Evolutionary conservation across 2,797 vertebrate genomes (phyloP).

Genomic region (Gymnoscopelus braueri): DNA sequence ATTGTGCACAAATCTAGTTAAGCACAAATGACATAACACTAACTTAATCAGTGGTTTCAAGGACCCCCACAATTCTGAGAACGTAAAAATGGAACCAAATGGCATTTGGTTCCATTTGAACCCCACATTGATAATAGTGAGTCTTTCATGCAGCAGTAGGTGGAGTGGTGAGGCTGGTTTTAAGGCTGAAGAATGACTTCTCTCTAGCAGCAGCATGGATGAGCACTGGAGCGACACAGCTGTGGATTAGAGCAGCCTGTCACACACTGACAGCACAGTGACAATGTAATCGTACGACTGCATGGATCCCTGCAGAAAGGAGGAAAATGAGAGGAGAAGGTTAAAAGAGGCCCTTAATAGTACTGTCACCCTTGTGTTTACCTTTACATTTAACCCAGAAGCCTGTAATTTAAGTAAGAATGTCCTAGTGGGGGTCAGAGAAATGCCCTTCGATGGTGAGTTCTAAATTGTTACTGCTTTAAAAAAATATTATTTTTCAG

Average conservation of each 20-base stretch:
- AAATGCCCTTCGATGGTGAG: too few relatives aligned
- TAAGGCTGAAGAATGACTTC: conserved; percentile 57
- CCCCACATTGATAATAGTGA: too few relatives aligned
- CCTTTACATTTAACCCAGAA: too few relatives aligned
- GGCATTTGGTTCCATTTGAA: too few relatives aligned
- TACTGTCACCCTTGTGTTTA: conserved; percentile 47
- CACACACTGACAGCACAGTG: conserved; percentile 76
- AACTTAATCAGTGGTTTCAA: not conserved
- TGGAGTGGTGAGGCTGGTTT: conserved; percentile 20
- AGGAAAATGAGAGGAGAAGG: conserved; percentile 49
- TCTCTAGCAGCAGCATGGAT: conserved; percentile 69
- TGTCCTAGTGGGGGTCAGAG: too few relatives aligned
- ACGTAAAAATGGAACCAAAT: too few relatives aligned
- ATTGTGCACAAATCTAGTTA: too few relatives aligned
- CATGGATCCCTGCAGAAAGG: conserved; percentile 59
- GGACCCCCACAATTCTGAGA: too few relatives aligned
- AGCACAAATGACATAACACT: too few relatives aligned
- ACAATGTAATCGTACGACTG: conserved; percentile 81
- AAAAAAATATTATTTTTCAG: too few relatives aligned
- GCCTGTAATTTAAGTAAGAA: too few relatives aligned
- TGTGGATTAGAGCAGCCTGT: conserved; percentile 80
- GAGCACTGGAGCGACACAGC: conserved; percentile 64
- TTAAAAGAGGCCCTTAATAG: conserved; percentile 71
- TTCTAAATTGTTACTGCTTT: too few relatives aligned
- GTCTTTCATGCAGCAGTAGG: not conserved